Percentiles rank a stretch among this genome's conserved stretches.
phyloP scores from a whole-genome alignment of 2,113 vertebrate genomes.

The Apodemus speciosus region DNA sequence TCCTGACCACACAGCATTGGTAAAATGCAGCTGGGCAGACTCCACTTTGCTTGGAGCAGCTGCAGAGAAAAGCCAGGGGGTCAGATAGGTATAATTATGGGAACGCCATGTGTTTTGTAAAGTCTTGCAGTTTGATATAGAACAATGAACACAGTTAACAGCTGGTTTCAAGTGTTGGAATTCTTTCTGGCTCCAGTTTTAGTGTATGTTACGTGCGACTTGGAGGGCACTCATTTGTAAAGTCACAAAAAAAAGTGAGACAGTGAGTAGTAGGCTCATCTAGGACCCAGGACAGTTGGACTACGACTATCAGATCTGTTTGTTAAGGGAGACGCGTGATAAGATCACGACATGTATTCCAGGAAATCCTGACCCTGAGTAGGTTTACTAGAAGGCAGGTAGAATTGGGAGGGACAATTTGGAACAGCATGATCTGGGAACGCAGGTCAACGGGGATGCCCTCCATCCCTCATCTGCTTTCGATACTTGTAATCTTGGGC shows the following conservation, averaged over 20 bases:
- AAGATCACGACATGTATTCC: neutral
- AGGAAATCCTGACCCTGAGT: neutral
- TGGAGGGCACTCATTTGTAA: neutral
- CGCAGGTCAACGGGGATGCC: neutral
- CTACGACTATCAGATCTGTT: neutral
- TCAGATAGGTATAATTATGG: neutral
- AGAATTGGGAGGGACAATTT: neutral
- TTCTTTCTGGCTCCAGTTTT: neutral
- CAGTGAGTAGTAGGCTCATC: neutral
- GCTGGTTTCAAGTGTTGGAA: constrained; percentile 24
- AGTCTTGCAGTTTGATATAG: constrained; percentile 12
- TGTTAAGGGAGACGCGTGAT: neutral
- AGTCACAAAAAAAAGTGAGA: constrained; percentile 32
- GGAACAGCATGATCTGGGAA: neutral
- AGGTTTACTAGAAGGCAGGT: neutral
- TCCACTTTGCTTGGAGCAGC: neutral
- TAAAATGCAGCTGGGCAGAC: neutral
- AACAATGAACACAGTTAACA: neutral
- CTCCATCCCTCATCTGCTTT: neutral
- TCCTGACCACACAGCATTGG: constrained; percentile 38
- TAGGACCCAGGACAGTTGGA: neutral
- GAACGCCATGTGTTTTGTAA: constrained; percentile 17
- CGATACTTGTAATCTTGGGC: neutral
- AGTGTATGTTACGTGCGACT: constrained; percentile 1
- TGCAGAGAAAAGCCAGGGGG: neutral